A percentile compares a stretch with the other conserved stretches of the same genome.
Evolutionary conservation across 2,797 vertebrate species (phyloP).

Genomic region (Merluccius polli): DNA sequence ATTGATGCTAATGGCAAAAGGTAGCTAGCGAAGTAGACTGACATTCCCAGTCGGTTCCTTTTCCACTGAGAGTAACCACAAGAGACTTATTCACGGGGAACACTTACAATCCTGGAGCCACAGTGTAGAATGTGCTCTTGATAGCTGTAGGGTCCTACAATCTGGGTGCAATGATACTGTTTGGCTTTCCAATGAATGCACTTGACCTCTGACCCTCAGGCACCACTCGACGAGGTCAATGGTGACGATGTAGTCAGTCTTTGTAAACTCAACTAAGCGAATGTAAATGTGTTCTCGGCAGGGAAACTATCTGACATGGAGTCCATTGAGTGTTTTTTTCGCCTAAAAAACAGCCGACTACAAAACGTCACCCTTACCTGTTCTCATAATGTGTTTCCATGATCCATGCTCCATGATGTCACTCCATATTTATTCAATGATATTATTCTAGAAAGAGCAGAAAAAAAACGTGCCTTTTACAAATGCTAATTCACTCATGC

Average conservation of each 20-base stretch:
- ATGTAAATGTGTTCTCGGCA: conserved; percentile 56
- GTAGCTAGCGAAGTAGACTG: conserved; percentile 60
- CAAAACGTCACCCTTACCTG: neutral
- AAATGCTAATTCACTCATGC: neutral
- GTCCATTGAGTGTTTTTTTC: neutral
- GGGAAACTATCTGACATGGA: conserved; percentile 1
- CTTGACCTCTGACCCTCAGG: conserved; percentile 63
- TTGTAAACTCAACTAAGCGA: conserved; percentile 41
- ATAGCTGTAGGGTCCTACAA: conserved; percentile 59
- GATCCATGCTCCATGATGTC: neutral
- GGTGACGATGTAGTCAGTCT: conserved; percentile 47
- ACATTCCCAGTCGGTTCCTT: conserved; percentile 55
- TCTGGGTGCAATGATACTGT: conserved; percentile 64
- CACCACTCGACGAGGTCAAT: conserved; percentile 36
- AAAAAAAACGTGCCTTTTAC: neutral
- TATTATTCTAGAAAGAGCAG: neutral
- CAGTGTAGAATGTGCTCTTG: conserved; percentile 53
- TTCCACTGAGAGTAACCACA: conserved; percentile 62
- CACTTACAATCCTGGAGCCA: conserved; percentile 72
- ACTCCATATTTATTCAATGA: neutral
- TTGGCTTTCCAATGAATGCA: conserved; percentile 70
- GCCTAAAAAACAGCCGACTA: neutral
- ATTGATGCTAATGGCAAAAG: conserved; percentile 65
- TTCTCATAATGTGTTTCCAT: neutral
- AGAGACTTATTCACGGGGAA: conserved; percentile 64